Base-by-base conservation (phyloP, 2,113 vertebrate genomes). In the Tachycineta bicolor region DNA sequence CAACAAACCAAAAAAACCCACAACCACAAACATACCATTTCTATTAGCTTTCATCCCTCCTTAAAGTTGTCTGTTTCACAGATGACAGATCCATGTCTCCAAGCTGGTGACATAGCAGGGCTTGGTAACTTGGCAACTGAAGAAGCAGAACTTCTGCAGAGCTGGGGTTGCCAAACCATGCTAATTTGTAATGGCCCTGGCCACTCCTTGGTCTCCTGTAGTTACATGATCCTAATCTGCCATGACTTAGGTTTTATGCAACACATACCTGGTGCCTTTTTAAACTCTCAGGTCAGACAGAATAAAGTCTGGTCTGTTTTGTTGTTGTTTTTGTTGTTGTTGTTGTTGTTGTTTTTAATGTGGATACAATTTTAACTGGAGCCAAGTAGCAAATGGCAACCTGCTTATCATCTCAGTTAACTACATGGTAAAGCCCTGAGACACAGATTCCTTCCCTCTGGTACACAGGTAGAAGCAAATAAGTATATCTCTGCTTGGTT, bases 171-270 rank as follows among this genome's bases (percentile, higher is more conserved):
- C 22, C 4, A 3, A 59, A 55, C 31, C n/a, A 29, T 60, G 25
- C 41, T n/a, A 6, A 31, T 11, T 4, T 23, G 5, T 11, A 75
- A n/a, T 19, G 64, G 29, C 23, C 46, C 5, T 2, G 43, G 43
- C 12, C 10, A 8, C 43, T 70, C 53, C 37, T 19, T 28, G 7
- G 18, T 91, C 4, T 80, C 15, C 2, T 59, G n/a, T 62, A 76
- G 70, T 69, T 43, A 43, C 1, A 5, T 17, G 15, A 73, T 77
- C 60, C 69, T 80, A 68, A 96, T 92, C 75, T 95, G 29, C 16
- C 24, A 23, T 20, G 19, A 80, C 1, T 71, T 74, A 19, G 55
- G 50, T 88, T 89, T 95, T 84, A 52, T 28, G 95, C 95, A 65
- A 50, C 71, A 79, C 22, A 12, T 77, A 69, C 37, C 39, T 70